Evolutionary conservation across 2,888 invertebrate species (phyloP), one percentile per base, ranked within the genome.

Genomic region (Spisula subtruncata): DNA sequence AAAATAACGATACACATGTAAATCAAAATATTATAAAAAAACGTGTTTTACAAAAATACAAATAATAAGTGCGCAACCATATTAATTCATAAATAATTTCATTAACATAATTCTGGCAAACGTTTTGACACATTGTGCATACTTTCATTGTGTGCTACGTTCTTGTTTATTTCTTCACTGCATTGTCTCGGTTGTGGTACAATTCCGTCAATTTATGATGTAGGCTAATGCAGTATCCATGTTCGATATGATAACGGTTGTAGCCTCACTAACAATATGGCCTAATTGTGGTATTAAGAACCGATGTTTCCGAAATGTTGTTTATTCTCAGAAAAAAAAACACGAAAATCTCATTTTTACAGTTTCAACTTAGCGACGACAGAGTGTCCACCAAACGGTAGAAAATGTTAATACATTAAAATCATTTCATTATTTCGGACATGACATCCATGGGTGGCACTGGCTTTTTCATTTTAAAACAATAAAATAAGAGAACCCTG

Each of bases 221-320:
- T 71, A 32, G 32, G 71, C 29, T 71, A 71, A 71, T 71, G 71
- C 71, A 8, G 32, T 71, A 32, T 71, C 75, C 75, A 35, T 71
- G 71, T 71, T 71, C 32, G 71, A 14, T 71, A 71, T 71, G 71
- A 71, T 32, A 71, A 14, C 71, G 32, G 12, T 71, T 32, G 32
- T 32, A 32, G 71, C 29, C 32, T 29, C 32, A 29, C 71, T 71
- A 29, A 8, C 12, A 32, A 32, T 29, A 71, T 71, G 71, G n/a
- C 32, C 10, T n/a, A 16, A 29, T 29, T 29, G 32, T 71, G 60
- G 60, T 20, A 18, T 54, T 54, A 54, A 18, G 20, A 54, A 18
- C 20, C 16, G 14, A 1, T 14, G 14, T n/a, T n/a, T n/a, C n/a
- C n/a, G n/a, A n/a, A n/a, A n/a, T n/a, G n/a, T n/a, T n/a, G 20